A percentile compares a stretch with the other conserved stretches of the same genome.
Evolutionary conservation across 2,113 vertebrate species (phyloP).

Genomic region (Pyrgilauda ruficollis): DNA sequence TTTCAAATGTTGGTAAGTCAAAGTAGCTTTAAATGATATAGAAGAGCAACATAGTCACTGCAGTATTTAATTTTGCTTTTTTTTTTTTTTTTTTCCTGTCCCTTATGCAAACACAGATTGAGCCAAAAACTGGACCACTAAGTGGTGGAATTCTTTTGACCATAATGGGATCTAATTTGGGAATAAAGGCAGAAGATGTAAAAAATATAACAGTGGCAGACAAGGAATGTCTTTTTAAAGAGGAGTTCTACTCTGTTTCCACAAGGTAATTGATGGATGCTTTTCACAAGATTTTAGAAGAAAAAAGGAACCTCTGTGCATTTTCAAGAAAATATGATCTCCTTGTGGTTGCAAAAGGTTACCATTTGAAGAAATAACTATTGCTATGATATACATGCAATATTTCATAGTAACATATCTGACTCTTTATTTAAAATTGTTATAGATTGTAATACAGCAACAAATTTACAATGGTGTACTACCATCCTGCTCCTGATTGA

Average conservation of each 20-base stretch:
- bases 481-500: neutral
- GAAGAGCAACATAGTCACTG: neutral
- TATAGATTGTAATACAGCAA: neutral
- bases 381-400: neutral
- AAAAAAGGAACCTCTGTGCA: neutral
- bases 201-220: slow-evolving; percentile 82
- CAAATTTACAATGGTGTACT: neutral
- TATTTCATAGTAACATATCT: neutral
- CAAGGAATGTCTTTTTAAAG: slow-evolving; percentile 78
- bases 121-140: slow-evolving; percentile 86
- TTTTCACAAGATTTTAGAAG: neutral
- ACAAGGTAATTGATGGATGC: slow-evolving; percentile 81
- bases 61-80: neutral
- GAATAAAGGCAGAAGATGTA: slow-evolving; percentile 84
- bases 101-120: slow-evolving; percentile 76
- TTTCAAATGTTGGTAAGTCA: neutral
- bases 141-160: slow-evolving; percentile 85
- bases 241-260: slow-evolving; percentile 88
- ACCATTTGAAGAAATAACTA: neutral
- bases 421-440: neutral
- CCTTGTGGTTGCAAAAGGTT: neutral
- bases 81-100: neutral
- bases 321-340: neutral
- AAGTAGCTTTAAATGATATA: neutral
- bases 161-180: slow-evolving; percentile 93